phyloP scores from a whole-genome alignment of 1,140 invertebrate species.

The Thaumatotibia leucotreta region DNA sequence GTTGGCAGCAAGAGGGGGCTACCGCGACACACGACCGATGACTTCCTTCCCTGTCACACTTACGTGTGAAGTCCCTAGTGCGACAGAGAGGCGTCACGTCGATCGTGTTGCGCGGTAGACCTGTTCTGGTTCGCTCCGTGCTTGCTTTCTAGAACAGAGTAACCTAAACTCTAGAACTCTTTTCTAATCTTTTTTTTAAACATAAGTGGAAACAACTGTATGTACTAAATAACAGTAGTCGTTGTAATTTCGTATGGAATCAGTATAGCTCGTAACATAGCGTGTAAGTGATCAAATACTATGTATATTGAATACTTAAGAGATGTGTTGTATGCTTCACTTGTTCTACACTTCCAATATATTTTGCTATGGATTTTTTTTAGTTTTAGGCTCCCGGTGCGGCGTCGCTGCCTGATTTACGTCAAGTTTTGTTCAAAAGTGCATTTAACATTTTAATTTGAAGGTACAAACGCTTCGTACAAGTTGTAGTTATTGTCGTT shows the following conservation, averaged over 20 bases:
- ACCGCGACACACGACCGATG: too few relatives aligned
- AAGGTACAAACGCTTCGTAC: slow-evolving; percentile 15
- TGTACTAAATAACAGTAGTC: slow-evolving; percentile 54
- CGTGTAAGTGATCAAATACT: slow-evolving; percentile 51
- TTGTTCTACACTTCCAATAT: slow-evolving; percentile 19
- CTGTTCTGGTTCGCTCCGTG: slow-evolving; percentile 34
- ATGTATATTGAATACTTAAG: slow-evolving; percentile 37
- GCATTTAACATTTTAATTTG: slow-evolving; percentile 7
- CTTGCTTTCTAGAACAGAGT: slow-evolving; percentile 59
- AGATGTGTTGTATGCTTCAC: slow-evolving; percentile 24
- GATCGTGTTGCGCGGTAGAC: too few relatives aligned
- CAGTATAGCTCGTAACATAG: slow-evolving; percentile 51
- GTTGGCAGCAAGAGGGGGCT: background rate
- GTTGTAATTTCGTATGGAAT: slow-evolving; percentile 62
- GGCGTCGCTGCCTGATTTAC: background rate
- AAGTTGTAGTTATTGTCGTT: slow-evolving; percentile 30
- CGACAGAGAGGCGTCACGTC: too few relatives aligned
- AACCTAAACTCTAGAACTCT: slow-evolving; percentile 22
- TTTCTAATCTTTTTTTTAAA: slow-evolving; percentile 40
- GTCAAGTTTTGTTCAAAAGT: slow-evolving; percentile 3
- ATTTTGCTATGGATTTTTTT: slow-evolving; percentile 13
- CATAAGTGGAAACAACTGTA: slow-evolving; percentile 41
- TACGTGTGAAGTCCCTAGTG: too few relatives aligned
- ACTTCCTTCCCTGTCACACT: too few relatives aligned
- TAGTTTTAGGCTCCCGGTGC: background rate